Percentiles rank a stretch among this genome's conserved stretches.
phyloP scores from a whole-genome alignment of 2,113 vertebrate species.

The Callipepla squamata region DNA sequence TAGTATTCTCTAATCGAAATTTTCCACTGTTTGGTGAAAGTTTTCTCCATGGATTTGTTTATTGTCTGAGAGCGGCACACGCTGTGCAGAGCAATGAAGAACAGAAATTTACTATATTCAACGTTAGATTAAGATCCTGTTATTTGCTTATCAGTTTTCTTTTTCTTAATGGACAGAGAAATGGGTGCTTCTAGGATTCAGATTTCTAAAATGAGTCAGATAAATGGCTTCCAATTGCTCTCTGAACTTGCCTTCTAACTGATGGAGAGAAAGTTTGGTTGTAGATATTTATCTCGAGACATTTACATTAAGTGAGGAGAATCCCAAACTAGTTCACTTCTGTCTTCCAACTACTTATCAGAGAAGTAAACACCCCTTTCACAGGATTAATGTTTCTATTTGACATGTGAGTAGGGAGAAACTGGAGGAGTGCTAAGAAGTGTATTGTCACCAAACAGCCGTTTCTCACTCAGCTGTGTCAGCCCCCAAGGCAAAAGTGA shows the following conservation, averaged over 20 bases:
- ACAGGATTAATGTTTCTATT: not conserved
- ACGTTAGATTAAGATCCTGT: not conserved
- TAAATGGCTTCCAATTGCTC: not conserved
- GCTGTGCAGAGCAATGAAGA: not conserved
- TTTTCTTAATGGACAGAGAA: not conserved
- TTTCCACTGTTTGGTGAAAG: not conserved
- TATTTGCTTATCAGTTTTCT: not conserved
- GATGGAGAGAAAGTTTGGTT: not conserved
- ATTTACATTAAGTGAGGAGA: not conserved
- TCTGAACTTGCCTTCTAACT: too few species aligned
- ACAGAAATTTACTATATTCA: not conserved
- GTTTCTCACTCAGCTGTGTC: not conserved
- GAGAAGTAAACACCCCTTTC: not conserved
- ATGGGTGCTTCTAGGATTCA: not conserved
- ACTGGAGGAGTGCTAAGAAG: not conserved
- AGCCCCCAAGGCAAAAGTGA: not conserved
- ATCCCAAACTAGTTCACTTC: not conserved
- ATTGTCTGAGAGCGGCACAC: not conserved
- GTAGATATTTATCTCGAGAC: not conserved
- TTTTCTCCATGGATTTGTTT: not conserved
- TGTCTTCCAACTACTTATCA: not conserved
- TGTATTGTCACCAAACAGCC: not conserved
- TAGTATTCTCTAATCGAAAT: not conserved
- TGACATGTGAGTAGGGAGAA: not conserved
- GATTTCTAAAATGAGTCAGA: not conserved